Evolutionary conservation across 2,113 vertebrate species (phyloP), one percentile per base, ranked within the genome.

Genomic region (Pygoscelis antarcticus): DNA sequence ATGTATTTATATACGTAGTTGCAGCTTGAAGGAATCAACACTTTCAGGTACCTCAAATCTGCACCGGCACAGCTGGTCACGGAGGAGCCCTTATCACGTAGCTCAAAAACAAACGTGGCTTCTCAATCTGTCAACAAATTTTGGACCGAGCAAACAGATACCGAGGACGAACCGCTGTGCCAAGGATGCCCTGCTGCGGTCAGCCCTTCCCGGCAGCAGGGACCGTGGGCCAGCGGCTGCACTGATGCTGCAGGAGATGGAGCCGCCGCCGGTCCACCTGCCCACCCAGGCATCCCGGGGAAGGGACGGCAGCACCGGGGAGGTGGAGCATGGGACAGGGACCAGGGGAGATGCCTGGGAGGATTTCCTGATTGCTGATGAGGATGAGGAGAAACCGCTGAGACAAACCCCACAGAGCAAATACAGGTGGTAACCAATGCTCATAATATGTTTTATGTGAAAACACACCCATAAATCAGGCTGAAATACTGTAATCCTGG

Each of bases 261-360:
- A 55, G n/a, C 14, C 38, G 74, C 26, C 1, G 1, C 29, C 0
- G 7, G 34, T 6, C 38, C 15, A 5, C 7, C 46, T 19, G 32
- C 9, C 69, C 18, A 10, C 40, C 68, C 27, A 5, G 6, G n/a
- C 13, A 16, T 16, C 54, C 27, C 4, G 1, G 49, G 19, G 5
- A 75, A 29, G 60, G 57, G 42, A 4, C 3, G 7, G 23, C 60
- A 16, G 34, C 1, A 0, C 51, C 3, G 4, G 51, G 13, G 54
- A 25, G 34, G 16, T 22, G 64, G 38, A 27, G 27, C 1, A 4
- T 0, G 8, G 61, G 57, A 15, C 4, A 3, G 42, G 74, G 60
- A 52, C 16, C 47, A 6, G 16, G 10, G 64, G 65, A 30, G 36
- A 44, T 7, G 29, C 34, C 57, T 9, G 14, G 6, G 17, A 38